Percentiles rank a stretch among this genome's conserved stretches.
Conservation (phyloP, 2,113 vertebrate species). For the Tyrannus savana region DNA sequence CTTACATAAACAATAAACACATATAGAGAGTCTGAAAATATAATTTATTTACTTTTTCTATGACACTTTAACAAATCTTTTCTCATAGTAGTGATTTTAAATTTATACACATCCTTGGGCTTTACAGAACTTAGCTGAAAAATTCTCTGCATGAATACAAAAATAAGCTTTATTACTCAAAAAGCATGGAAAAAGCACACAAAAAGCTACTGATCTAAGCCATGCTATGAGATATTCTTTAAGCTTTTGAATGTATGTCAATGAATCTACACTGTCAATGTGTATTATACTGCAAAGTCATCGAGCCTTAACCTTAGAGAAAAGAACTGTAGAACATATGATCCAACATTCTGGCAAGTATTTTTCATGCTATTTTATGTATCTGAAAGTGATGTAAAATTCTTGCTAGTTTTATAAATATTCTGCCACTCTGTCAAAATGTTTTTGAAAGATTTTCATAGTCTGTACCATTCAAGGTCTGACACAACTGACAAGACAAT, state of each 20-base stretch:
- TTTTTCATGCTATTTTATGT: background rate
- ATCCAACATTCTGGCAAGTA: background rate
- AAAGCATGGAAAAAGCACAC: background rate
- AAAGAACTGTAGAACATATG: background rate
- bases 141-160: background rate
- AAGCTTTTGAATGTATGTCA: background rate
- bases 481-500: constrained; percentile 55
- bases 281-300: background rate
- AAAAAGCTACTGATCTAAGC: background rate
- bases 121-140: background rate
- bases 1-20: background rate
- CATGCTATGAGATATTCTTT: background rate
- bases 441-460: constrained; percentile 49
- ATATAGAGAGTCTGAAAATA: background rate
- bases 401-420: constrained; percentile 32
- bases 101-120: background rate
- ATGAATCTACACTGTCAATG: background rate
- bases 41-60: background rate
- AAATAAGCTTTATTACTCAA: background rate
- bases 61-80: background rate
- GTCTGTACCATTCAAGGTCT: constrained; percentile 35
- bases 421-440: constrained; percentile 9
- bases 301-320: background rate
- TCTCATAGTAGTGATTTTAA: background rate
- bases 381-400: background rate